Evolutionary conservation across 2,797 vertebrate species (phyloP), one percentile per base, ranked within the genome.

Genomic region (Gambusia yucatana): DNA sequence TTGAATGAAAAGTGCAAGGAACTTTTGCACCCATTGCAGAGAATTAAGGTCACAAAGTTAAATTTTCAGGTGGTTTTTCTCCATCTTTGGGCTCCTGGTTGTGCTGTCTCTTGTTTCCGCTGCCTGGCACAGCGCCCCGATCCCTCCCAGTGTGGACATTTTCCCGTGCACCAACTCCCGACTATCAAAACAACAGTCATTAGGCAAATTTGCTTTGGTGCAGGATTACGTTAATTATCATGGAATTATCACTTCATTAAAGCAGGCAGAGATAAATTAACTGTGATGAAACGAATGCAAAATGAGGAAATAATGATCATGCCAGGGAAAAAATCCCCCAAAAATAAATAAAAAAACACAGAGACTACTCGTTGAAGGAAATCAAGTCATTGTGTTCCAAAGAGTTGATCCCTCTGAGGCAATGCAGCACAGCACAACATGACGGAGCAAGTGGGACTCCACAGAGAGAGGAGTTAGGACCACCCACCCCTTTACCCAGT

Each of bases 241-340:
- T 88, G 90, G 93, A 96, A 95, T 96, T 95, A 95, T 95, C 94
- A 94, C 95, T 95, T 95, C 95, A 95, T 96, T 96, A 96, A 95
- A 95, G 92, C 90, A 93, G 95, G 92, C 94, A 93, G 93, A 94
- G 94, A 95, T 95, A 93, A 95, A 96, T 96, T 90, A 94, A 95
- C 94, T 94, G 91, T 90, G 91, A 95, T 95, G 91, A 96, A 94
- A 95, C 87, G 63, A 92, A 95, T 94, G 87, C 88, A 87, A 94
- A 94, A 95, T 94, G 91, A 93, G 93, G 90, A 94, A 94, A 94
- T 94, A 94, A 94, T 93, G 93, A 96, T 95, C 88, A 77, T 70
- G 77, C 82, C 78, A 46, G 16, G 46, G 63, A 87, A 90, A 90
- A 84, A 81, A 69, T 87, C 87, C 88, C 82, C 77, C 41, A 36